Evolutionary conservation across 2,113 vertebrate genomes (phyloP).

Genomic region (Apeltes quadracus): DNA sequence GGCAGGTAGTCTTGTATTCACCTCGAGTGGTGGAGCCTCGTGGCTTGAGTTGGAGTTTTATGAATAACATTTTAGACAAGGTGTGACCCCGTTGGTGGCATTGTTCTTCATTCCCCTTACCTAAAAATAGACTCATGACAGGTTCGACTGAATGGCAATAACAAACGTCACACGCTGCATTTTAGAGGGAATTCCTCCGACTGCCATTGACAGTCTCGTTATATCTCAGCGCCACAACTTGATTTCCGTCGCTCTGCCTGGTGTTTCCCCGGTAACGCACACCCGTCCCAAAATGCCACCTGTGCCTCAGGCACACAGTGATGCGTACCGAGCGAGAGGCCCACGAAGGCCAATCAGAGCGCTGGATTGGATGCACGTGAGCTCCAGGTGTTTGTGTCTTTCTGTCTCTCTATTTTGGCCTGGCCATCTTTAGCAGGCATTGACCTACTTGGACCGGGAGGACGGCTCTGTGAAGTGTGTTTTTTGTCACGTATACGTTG

Average conservation of each 20-base stretch:
- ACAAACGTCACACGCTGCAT: background rate
- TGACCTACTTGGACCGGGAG: slow-evolving; percentile 5
- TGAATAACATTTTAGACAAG: too few relatives aligned
- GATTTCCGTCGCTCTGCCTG: slow-evolving; percentile 25
- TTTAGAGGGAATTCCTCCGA: too few relatives aligned
- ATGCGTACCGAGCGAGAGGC: slow-evolving; percentile 41
- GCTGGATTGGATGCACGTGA: background rate
- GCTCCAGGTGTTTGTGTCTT: background rate
- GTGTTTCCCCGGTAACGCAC: slow-evolving; percentile 52
- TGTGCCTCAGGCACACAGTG: slow-evolving; percentile 31
- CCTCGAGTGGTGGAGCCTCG: too few relatives aligned
- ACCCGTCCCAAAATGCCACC: slow-evolving; percentile 42
- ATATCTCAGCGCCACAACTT: slow-evolving; percentile 38
- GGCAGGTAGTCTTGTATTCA: too few relatives aligned
- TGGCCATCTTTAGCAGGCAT: background rate
- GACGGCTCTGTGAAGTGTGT: background rate
- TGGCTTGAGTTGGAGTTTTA: too few relatives aligned
- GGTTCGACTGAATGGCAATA: too few relatives aligned
- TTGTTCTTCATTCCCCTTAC: too few relatives aligned
- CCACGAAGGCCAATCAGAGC: slow-evolving; percentile 37
- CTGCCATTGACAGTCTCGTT: slow-evolving; percentile 60
- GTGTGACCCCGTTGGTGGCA: too few relatives aligned
- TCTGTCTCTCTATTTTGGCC: background rate
- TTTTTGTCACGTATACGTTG: background rate
- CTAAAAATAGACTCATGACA: too few relatives aligned